Evolutionary conservation across 2,797 vertebrate genomes (phyloP).

Genomic region (Gymnocypris eckloni): DNA sequence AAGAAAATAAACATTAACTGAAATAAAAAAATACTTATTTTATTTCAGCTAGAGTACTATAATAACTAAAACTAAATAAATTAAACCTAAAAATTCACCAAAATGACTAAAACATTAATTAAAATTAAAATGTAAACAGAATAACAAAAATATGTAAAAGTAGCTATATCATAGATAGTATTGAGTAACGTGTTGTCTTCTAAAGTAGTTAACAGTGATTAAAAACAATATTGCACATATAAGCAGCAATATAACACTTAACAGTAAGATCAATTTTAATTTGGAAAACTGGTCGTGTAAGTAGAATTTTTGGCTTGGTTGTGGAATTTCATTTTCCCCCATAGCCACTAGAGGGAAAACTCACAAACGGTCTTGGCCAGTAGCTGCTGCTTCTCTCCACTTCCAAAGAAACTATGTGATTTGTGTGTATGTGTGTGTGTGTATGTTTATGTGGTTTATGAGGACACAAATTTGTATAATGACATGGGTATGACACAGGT

Average conservation of each 20-base stretch:
- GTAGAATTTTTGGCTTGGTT: background rate
- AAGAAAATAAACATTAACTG: background rate
- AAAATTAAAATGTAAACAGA: background rate
- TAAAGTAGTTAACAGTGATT: background rate
- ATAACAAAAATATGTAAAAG: background rate
- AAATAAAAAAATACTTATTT: background rate
- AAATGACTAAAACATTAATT: background rate
- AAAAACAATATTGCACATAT: background rate
- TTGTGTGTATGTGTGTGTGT: background rate
- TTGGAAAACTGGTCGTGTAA: background rate
- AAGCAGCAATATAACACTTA: background rate
- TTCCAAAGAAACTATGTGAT: background rate
- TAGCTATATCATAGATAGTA: background rate
- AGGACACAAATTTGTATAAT: too few species aligned
- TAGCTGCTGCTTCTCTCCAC: background rate
- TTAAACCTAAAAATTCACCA: background rate
- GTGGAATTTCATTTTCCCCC: background rate
- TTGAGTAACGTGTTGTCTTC: background rate
- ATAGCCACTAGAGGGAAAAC: constrained; percentile 20
- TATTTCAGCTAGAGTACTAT: background rate
- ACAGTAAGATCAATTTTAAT: background rate
- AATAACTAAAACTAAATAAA: background rate
- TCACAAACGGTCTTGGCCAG: background rate
- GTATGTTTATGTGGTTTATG: too few species aligned
- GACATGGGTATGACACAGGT: too few species aligned